Percentiles rank a stretch among this genome's conserved stretches.
These are phyloP conservation scores for Gryllus longicercus DNA, from an alignment of 2,888 invertebrate genomes.

Conservation along the genomic window DNA sequence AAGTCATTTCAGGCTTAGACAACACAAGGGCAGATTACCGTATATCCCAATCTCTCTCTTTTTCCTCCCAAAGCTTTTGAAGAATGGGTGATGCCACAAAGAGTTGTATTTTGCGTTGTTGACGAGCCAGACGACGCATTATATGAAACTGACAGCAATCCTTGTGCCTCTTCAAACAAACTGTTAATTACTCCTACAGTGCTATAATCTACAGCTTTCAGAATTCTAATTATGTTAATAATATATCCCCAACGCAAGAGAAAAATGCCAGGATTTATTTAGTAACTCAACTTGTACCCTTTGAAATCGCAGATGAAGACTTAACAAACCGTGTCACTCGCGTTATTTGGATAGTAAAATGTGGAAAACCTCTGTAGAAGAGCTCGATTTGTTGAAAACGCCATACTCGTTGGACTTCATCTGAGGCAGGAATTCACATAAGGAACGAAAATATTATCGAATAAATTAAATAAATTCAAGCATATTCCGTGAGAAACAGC, in stretches of 20 bases:
- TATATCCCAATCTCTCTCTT: not conserved
- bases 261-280: not conserved
- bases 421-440: not conserved
- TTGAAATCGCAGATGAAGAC: not conserved
- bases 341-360: not conserved
- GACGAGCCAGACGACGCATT: too few relatives aligned
- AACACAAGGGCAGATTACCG: not conserved
- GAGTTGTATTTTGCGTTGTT: not conserved
- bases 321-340: not conserved
- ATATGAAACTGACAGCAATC: too few relatives aligned
- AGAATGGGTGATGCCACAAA: not conserved
- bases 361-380: not conserved
- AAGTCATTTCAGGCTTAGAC: not conserved
- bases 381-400: not conserved
- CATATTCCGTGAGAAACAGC: not conserved
- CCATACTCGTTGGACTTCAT: not conserved
- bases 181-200: too few relatives aligned
- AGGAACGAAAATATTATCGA: slow-evolving; percentile 1
- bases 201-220: too few relatives aligned
- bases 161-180: too few relatives aligned
- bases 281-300: not conserved
- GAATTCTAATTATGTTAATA: too few relatives aligned
- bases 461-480: slow-evolving; percentile 17
- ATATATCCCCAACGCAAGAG: not conserved
- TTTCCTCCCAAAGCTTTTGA: not conserved